Evolutionary conservation across 2,888 invertebrate species (phyloP), one percentile per base, ranked within the genome.

Genomic region (Cyaniris semiargus): DNA sequence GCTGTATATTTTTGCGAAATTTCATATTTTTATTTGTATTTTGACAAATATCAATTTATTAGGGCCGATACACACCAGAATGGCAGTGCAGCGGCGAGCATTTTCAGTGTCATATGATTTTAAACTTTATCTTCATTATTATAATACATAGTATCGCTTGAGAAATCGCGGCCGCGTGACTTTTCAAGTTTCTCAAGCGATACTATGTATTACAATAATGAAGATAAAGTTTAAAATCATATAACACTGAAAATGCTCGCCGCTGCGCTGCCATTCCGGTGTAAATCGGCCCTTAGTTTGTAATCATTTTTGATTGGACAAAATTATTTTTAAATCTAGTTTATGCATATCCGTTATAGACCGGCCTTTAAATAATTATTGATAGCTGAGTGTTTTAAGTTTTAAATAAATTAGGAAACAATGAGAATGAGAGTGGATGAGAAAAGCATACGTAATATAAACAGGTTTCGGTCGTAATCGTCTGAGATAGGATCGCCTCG

Each of bases 401-500:
- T 66, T 27, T 15, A 66, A 27, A 27, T 60, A 60, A 60, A 58
- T 3, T 58, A 13, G 18, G 53, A 53, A 18, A 53, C 53, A 18
- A 53, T 18, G 1, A 66, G 6, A 31, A 66, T 13, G 21, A 15
- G 27, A 66, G 66, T 66, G 18, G n/a, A n/a, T 60, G 60, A 23
- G 27, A 66, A 5, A 66, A 31, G 31, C 27, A 38, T 71, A 38
- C 74, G 48, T 48, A 74, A 74, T 72, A 70, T 76, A 70, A 70
- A 13, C 70, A 71, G 70, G 70, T 71, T 71, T 76, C 71, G 21
- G 48, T 56, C 76, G 71, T 76, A 60, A 77, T 44, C 38, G 66
- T 78, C 58, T 76, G 71, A 80, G 78, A 79, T 77, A 79, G 80
- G 78, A 76, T 81, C 79, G 77, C 78, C 76, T 80, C 78, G 71